Conservation (phyloP, 1,140 invertebrate genomes). For the Epicauta chinensis region DNA sequence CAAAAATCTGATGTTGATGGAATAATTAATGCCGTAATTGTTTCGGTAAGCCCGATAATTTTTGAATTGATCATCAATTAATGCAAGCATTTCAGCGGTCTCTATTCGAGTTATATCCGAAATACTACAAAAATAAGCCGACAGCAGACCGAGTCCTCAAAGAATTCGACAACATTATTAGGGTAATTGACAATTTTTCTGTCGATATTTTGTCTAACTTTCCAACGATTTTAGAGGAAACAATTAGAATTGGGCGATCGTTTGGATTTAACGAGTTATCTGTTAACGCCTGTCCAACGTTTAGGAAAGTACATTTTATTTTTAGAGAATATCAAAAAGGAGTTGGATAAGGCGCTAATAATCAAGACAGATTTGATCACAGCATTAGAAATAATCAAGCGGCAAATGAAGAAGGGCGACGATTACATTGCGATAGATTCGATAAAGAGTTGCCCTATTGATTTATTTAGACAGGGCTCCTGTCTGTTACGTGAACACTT, state of each 20-base stretch:
- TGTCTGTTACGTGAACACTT: slow-evolving; percentile 33
- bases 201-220: slow-evolving; percentile 7
- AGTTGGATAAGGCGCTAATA: slow-evolving; percentile 18
- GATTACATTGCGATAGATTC: slow-evolving; percentile 34
- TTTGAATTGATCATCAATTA: slow-evolving; percentile 10
- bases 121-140: slow-evolving; percentile 34
- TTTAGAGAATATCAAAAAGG: slow-evolving; percentile 31
- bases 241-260: slow-evolving; percentile 28
- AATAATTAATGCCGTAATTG: too few relatives aligned
- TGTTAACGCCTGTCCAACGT: slow-evolving; percentile 35
- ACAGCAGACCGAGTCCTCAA: slow-evolving; percentile 25
- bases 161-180: slow-evolving; percentile 23
- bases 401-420: slow-evolving; percentile 27
- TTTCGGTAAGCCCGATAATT: slow-evolving; percentile 5
- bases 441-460: slow-evolving; percentile 25
- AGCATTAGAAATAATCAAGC: slow-evolving; percentile 21
- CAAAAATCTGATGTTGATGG: too few relatives aligned
- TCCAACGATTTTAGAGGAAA: slow-evolving; percentile 22
- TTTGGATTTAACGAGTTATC: slow-evolving; percentile 29
- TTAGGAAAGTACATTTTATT: slow-evolving; percentile 34
- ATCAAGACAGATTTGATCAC: too few relatives aligned
- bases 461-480: slow-evolving; percentile 28
- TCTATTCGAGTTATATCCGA: slow-evolving; percentile 33
- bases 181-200: slow-evolving; percentile 19
- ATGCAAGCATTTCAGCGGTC: slow-evolving; percentile 27